Percentiles rank a stretch among this genome's conserved stretches.
These are phyloP conservation scores for Nyctibius bracteatus DNA, from an alignment of 2,113 vertebrate species.

Conservation along the genomic window DNA sequence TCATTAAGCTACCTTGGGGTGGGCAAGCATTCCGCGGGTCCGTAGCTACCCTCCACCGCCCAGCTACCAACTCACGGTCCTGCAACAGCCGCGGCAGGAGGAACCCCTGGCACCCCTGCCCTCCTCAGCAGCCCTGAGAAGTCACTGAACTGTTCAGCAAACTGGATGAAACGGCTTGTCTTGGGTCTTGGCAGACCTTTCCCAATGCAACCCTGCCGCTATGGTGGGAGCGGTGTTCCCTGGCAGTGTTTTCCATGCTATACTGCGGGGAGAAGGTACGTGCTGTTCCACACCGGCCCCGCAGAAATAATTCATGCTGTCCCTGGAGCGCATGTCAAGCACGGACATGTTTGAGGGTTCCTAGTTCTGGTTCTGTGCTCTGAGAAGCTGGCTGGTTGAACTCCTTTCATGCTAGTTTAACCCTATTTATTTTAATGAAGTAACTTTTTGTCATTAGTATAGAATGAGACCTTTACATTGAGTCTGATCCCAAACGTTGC, in stretches of 20 bases:
- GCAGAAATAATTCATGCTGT: fast-evolving
- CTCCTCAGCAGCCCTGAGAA: not conserved
- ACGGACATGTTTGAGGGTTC: not conserved
- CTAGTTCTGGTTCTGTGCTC: not conserved
- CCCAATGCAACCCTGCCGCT: fast-evolving
- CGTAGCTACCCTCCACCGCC: not conserved
- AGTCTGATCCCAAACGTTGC: not conserved
- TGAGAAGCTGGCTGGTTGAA: not conserved
- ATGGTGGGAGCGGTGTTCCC: not conserved
- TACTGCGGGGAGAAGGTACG: fast-evolving
- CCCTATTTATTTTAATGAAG: not conserved
- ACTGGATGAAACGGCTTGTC: not conserved
- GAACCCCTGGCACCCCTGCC: too few species aligned
- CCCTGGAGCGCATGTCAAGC: too few species aligned
- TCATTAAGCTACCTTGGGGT: fast-evolving
- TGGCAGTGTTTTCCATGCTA: fast-evolving
- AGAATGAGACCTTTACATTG: not conserved
- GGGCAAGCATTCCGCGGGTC: too few species aligned
- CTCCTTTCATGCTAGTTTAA: not conserved
- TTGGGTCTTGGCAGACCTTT: too few species aligned
- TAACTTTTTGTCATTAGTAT: not conserved
- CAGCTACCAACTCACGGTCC: too few species aligned
- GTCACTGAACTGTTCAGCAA: fast-evolving
- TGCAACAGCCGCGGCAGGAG: too few species aligned
- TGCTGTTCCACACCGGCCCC: fast-evolving